Evolutionary conservation across 2,113 vertebrate genomes (phyloP), one percentile per base, ranked within the genome.

Genomic region (Lampris megalopsis): DNA sequence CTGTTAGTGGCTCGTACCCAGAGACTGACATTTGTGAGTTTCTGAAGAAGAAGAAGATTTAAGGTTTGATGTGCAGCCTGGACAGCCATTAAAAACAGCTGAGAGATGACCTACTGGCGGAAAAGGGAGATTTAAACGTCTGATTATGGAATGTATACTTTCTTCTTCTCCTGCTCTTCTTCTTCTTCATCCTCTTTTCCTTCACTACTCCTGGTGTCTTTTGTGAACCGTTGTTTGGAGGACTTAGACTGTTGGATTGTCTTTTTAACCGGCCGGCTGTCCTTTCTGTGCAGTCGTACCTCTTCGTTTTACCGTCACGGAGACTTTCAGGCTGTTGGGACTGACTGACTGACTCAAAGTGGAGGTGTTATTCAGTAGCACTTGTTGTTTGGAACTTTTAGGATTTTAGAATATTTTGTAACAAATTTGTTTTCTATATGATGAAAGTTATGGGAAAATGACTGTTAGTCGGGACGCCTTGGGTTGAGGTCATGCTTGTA

Each of bases 141-240:
- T 81, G 77, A 81, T 89, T 94, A 92, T 91, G 94, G 93, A 91
- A 80, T 75, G 40, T 86, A 53, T 68, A 59, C 36, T 11, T 71
- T 75, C 63, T 63, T 75, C 78, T 78, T 49, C 37, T 58, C 58
- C 10, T 37, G 67, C 61, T 74, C 52, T 6, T 59, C 66, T 67
- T 7, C 40, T 57, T 4, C 62, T 75, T 81, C 71, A 64, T 70
- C 84, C 40, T 56, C 54, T 54, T 8, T 62, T 73, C 53, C 11
- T 24, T 24, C 24, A 24, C 24, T 71, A 54, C 43, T 87, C 80
- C 73, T 1, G 35, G 54, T 61, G 42, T 79, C 60, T 11, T 9
- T 53, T 53, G 35, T 9, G 52, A 61, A 50, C 1, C 41, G 57
- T 50, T 82, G 52, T 10, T 61, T 38, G n/a, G 68, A 73, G 38